Base-by-base conservation (phyloP, 2,113 vertebrate genomes). In the Myotis davidii region DNA sequence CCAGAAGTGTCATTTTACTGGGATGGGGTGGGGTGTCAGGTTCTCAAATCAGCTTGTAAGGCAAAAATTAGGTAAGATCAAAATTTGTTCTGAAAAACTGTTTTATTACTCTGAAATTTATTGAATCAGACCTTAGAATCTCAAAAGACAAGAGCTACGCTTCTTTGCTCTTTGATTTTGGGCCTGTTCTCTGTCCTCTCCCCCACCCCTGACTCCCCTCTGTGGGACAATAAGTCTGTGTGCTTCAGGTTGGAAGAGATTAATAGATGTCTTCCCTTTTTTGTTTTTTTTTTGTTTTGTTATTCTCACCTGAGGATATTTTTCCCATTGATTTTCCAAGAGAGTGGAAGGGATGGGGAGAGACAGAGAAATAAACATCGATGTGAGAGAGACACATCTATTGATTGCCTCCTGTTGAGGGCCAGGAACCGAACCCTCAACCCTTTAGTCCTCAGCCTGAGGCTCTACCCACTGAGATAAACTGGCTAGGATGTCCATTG, bases 41-140 rank as follows among this genome's bases (percentile, higher is more conserved):
- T 61, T 83, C 83, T 76, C 27, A 73, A 85, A n/a, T 59, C 21
- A 48, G 32, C 81, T 18, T 39, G 21, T 25, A 54, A 20, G 32
- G 5, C 82, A 72, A 67, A 93, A 76, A 21, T 74, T 37, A 72
- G 39, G 27, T 13, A 12, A 87, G 21, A 34, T 90, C 54, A 81
- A 69, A 77, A 12, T 87, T 52, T 83, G 61, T 85, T 86, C 37
- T 65, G 45, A 87, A 88, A 94, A 90, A 34, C 27, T 84, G 29
- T 50, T 72, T n/a, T 37, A 14, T 67, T 48, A 70, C 77, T 78
- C 39, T 54, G 48, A 48, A 69, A 39, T 18, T 21, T 25, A 18
- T 9, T 29, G 59, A 54, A 69, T 18, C 45, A 61, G 64, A 64
- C 0, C 42, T 50, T 34, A 48, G 48, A n/a, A 89, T 34, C 10